A percentile compares a stretch with the other conserved stretches of the same genome.
phyloP scores from a whole-genome alignment of 2,113 vertebrate species.

The Agapornis roseicollis region DNA sequence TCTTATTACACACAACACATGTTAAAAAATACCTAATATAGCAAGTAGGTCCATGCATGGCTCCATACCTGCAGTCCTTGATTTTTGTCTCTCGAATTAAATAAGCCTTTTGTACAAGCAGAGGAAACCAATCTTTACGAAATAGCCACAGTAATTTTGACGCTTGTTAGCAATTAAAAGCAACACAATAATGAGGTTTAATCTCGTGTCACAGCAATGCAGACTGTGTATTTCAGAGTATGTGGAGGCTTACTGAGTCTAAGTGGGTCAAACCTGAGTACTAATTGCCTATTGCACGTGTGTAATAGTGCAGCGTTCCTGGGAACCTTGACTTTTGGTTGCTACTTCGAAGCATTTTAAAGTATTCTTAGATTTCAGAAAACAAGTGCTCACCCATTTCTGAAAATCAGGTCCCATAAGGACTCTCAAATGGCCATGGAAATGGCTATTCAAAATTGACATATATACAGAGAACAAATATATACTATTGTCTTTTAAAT shows the following conservation, averaged over 20 bases:
- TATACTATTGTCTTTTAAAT: background rate
- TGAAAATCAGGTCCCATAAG: background rate
- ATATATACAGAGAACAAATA: background rate
- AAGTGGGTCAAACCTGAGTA: background rate
- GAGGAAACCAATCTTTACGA: background rate
- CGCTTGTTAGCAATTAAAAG: background rate
- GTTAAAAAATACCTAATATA: background rate
- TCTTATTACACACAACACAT: background rate
- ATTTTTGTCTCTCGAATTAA: background rate
- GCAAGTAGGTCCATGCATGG: background rate
- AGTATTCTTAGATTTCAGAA: background rate
- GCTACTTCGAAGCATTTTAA: background rate
- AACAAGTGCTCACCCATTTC: background rate
- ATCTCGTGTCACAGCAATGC: background rate
- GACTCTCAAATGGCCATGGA: background rate
- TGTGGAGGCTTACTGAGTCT: background rate
- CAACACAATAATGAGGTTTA: constrained; percentile 17
- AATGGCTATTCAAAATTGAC: background rate
- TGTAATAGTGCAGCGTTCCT: background rate
- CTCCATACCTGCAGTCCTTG: background rate
- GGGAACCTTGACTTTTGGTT: background rate
- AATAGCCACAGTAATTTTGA: background rate
- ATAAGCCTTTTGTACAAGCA: background rate
- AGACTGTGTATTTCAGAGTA: background rate
- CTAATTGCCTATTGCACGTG: background rate